Evolutionary conservation across 2,113 vertebrate species (phyloP), one percentile per base, ranked within the genome.

Genomic region (Nycticebus coucang): DNA sequence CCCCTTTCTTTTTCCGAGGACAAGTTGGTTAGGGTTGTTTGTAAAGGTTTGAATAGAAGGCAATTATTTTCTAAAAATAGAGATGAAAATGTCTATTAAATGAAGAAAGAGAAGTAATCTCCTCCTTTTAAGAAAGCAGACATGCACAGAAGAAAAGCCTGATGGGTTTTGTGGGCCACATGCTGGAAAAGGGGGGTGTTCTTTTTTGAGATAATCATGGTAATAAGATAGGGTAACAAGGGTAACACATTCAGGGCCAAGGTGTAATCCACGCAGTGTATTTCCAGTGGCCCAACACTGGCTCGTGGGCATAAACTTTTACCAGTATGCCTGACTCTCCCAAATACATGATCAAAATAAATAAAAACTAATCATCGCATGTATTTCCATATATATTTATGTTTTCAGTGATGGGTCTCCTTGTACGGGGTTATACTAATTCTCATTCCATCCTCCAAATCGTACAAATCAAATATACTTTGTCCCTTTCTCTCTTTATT

Each of bases 1-100:
- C 11, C 28, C 41, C 62, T 77, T 55, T 87, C 28, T 60, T 90
- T 90, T 87, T 87, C 93, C 93, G 35, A 95, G 60, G 41, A 57
- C 14, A 82, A 72, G 8, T 64, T 69, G 41, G 45, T 62, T 62
- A 64, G 53, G 59, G 28, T 77, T 87, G 12, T 50, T 92, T 59
- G 64, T 90, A 75, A 79, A 84, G 5, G 18, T n/a, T 50, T 74
- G 53, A 53, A 86, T 14, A 74, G 57, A 85, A 80, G 37, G 21
- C 74, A 86, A 59, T 33, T 79, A 66, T 33, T 22, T 90, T 64
- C 26, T 77, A 60, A 68, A 94, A 91, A 81, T 41, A 24, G 35
- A 14, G 33, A 30, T 10, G 35, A 9, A 57, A 26, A 77, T 30
- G n/a, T 24, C 30, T 68, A 55, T 10, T 53, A 33, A 62, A 74